phyloP scores from a whole-genome alignment of 2,888 invertebrate genomes.

The Tubulanus polymorphus region DNA sequence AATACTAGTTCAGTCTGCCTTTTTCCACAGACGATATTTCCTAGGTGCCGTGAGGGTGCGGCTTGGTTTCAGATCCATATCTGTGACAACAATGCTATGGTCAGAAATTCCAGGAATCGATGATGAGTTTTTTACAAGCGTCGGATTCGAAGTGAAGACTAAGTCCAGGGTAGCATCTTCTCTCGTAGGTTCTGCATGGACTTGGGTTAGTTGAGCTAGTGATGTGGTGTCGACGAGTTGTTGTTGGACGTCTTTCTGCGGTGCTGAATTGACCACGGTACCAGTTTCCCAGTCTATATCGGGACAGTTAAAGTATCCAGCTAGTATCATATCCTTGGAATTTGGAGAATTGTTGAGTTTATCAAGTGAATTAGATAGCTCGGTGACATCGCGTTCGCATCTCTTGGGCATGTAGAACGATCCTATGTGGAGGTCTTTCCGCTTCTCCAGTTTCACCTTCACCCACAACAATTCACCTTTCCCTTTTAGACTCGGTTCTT shows the following conservation, averaged over 20 bases:
- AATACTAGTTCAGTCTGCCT: background rate
- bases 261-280: background rate
- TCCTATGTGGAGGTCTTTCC: background rate
- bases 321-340: background rate
- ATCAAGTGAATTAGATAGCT: background rate
- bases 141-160: constrained; percentile 7
- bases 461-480: background rate
- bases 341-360: background rate
- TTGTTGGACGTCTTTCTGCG: background rate
- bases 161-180: constrained; percentile 6
- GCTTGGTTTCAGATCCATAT: background rate
- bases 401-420: constrained; percentile 3
- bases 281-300: background rate
- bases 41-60: background rate
- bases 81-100: constrained; percentile 7
- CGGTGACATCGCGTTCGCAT: no score
- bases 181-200: constrained; percentile 8
- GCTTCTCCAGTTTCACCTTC: no score
- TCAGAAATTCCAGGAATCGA: constrained; percentile 5
- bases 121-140: constrained; percentile 3
- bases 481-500: background rate
- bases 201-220: background rate
- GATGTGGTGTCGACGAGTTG: background rate
- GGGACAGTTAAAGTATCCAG: constrained; percentile 13
- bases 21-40: no score